Conservation (phyloP, 1,140 invertebrate genomes). For the Zaprionus lachaisei region DNA sequence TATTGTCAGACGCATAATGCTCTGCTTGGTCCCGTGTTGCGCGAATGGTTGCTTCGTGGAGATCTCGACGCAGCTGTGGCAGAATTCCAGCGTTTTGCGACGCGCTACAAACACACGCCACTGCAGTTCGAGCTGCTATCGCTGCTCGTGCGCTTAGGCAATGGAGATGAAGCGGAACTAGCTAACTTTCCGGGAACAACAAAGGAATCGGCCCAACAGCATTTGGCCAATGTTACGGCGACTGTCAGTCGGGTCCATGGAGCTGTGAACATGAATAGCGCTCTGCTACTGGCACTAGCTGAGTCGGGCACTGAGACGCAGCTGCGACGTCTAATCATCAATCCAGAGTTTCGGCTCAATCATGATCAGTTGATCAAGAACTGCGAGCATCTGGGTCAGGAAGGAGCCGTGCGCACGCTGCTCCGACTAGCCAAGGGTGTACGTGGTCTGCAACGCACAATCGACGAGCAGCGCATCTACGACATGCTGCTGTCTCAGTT, state of each 20-base stretch:
- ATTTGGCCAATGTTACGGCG: slow-evolving; percentile 82
- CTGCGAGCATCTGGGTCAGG: slow-evolving; percentile 75
- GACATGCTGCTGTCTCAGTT: slow-evolving; percentile 84
- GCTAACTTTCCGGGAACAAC: slow-evolving; percentile 39
- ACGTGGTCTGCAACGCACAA: slow-evolving; percentile 59
- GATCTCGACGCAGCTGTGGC: slow-evolving; percentile 82
- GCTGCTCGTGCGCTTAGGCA: slow-evolving; percentile 77
- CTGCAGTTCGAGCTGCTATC: slow-evolving; percentile 85
- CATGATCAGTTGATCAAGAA: slow-evolving; percentile 72
- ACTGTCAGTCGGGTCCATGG: slow-evolving; percentile 80
- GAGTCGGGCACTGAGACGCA: slow-evolving; percentile 83
- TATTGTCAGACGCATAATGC: slow-evolving; percentile 84
- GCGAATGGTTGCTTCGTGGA: slow-evolving; percentile 82
- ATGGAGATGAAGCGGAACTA: slow-evolving; percentile 54
- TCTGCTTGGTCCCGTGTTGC: slow-evolving; percentile 85
- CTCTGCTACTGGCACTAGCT: slow-evolving; percentile 83
- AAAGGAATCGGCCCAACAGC: slow-evolving; percentile 50
- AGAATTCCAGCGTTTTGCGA: slow-evolving; percentile 74
- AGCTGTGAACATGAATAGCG: slow-evolving; percentile 70
- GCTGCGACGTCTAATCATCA: slow-evolving; percentile 83
- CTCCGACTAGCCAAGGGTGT: slow-evolving; percentile 76
- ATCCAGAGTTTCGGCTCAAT: slow-evolving; percentile 78
- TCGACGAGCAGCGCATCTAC: slow-evolving; percentile 83
- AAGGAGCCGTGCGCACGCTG: slow-evolving; percentile 74
- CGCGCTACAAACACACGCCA: slow-evolving; percentile 84